Evolutionary conservation across 2,888 invertebrate species (phyloP).

Genomic region (Chrysomela aeneicollis): DNA sequence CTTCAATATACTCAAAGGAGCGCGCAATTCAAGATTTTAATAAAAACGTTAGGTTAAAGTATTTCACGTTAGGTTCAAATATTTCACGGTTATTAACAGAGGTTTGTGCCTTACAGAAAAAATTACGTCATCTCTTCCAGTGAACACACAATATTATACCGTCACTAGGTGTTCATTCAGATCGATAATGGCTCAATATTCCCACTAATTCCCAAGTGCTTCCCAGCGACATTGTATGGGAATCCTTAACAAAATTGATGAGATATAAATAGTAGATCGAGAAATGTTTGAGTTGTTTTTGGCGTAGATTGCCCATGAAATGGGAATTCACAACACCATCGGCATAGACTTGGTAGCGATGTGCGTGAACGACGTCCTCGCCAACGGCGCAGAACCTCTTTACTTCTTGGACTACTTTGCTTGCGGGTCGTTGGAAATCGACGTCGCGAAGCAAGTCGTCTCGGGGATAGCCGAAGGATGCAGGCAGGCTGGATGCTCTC

Average conservation of each 20-base stretch:
- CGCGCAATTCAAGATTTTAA: too few relatives aligned
- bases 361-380: conserved; percentile 97
- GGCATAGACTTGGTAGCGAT: conserved; percentile 97
- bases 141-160: neutral
- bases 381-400: conserved; percentile 94
- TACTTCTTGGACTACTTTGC: conserved; percentile 98
- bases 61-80: too few relatives aligned
- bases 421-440: conserved; percentile 83
- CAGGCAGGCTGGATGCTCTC: conserved; percentile 81
- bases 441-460: conserved; percentile 79
- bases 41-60: too few relatives aligned
- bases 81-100: too few relatives aligned
- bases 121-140: too few relatives aligned
- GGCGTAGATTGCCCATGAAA: conserved; percentile 81
- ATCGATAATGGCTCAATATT: too few relatives aligned
- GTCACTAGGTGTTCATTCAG: neutral
- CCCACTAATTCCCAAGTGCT: too few relatives aligned
- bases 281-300: conserved; percentile 54
- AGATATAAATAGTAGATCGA: too few relatives aligned
- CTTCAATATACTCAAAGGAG: too few relatives aligned
- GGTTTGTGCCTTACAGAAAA: too few relatives aligned
- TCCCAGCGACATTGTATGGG: too few relatives aligned
- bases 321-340: conserved; percentile 80
- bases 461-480: conserved; percentile 91
- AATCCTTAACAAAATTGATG: too few relatives aligned